Percentiles rank a stretch among this genome's conserved stretches.
phyloP scores from a whole-genome alignment of 2,797 vertebrate species.

The Anguilla pacifica region DNA sequence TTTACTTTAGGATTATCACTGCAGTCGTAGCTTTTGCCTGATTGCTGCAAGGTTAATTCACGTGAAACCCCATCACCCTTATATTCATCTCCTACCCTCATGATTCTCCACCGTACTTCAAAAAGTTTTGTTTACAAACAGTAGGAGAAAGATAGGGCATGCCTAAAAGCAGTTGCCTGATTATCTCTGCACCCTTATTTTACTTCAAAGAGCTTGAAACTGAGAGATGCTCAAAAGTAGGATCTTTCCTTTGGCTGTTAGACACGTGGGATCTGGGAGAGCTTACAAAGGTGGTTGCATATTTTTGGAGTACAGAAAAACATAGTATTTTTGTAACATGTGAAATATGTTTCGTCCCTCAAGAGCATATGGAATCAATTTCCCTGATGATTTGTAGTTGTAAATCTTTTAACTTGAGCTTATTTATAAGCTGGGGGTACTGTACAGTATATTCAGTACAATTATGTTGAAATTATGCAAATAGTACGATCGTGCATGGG shows the following conservation, averaged over 20 bases:
- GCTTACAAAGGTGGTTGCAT: background rate
- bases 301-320: conserved; percentile 12
- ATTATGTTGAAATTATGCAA: too few relatives aligned
- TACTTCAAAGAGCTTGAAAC: conserved; percentile 49
- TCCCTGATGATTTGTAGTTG: background rate
- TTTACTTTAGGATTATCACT: conserved; percentile 11
- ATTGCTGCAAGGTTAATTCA: conserved; percentile 31
- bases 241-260: conserved; percentile 28
- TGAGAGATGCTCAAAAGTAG: conserved; percentile 26
- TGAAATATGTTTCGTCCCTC: background rate
- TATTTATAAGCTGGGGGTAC: background rate
- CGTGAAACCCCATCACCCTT: conserved; percentile 39
- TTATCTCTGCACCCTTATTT: conserved; percentile 48
- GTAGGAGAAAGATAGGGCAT: conserved; percentile 40
- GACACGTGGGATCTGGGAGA: conserved; percentile 1
- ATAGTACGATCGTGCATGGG: background rate
- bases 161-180: conserved; percentile 43
- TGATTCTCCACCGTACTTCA: conserved; percentile 46
- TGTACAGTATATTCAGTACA: background rate
- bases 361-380: background rate
- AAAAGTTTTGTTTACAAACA: conserved; percentile 52
- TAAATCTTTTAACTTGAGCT: background rate
- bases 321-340: background rate
- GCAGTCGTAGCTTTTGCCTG: conserved; percentile 1
- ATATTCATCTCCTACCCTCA: conserved; percentile 47